Evolutionary conservation across 2,797 vertebrate species (phyloP), one percentile per base, ranked within the genome.

Genomic region (Coregonus suidteri): DNA sequence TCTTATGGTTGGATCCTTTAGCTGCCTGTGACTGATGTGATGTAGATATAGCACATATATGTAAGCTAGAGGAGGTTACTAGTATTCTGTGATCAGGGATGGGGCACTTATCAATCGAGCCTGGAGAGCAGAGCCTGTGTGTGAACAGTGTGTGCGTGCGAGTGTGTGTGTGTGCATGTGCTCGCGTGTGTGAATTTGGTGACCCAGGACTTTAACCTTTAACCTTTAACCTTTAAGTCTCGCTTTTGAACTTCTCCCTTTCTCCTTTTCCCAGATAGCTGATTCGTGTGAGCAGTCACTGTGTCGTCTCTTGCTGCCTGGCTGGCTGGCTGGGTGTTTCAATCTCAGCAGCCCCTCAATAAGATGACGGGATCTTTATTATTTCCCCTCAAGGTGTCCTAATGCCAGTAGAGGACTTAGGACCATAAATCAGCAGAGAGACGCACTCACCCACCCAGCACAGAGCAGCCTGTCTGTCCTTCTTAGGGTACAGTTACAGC

Each of bases 351-450:
- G 47, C 30, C 53, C 30, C 30, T 35, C 71, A 52, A 11, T 59
- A 56, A 69, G 25, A 73, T 25, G 31, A 25, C 51, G 31, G 71
- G 53, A 51, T 73, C 71, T 73, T 56, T 73, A 73, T 59, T 73
- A 73, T 56, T 14, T 84, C 7, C 54, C 76, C 37, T 83, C 81
- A 87, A 87, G 84, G 86, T 87, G 86, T 85, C 84, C 82, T 84
- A 37, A 6, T 53, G 13, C 83, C 79, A 80, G 72, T 51, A 77
- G 79, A 74, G 77, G 78, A 79, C 71, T 74, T 73, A 47, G n/a
- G 68, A 79, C 77, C 82, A 87, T 87, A 85, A 85, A 85, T 87
- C 86, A 85, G 74, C 47, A 52, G 18, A 30, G 15, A 51, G 41
- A 53, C 1, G 30, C 30, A 56, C 71, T 20, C 71, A 73, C 71